Percentiles rank a stretch among this genome's conserved stretches.
Conservation (phyloP, 1,140 invertebrate species). For the Cryptotermes secundus region DNA sequence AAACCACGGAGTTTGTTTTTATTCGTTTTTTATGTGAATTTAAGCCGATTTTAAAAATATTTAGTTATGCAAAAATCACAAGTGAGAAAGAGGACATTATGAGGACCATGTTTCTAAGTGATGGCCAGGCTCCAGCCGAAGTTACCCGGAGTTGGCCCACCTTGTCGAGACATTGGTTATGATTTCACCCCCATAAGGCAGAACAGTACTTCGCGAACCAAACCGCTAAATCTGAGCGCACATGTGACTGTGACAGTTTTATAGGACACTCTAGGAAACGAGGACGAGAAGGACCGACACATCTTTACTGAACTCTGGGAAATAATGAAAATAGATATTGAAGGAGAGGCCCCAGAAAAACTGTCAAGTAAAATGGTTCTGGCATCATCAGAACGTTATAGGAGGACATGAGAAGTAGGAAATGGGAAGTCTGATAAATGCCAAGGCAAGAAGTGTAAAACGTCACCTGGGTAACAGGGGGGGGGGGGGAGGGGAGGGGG, state of each 20-base stretch:
- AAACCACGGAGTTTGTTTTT: too few relatives aligned
- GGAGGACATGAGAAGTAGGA: background rate
- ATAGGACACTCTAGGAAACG: background rate
- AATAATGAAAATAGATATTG: slow-evolving; percentile 1
- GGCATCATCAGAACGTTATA: background rate
- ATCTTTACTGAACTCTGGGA: background rate
- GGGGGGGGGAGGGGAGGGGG: too few relatives aligned
- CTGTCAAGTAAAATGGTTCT: background rate
- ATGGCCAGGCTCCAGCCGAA: background rate
- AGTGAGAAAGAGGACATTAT: background rate
- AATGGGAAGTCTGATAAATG: background rate
- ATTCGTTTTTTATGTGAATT: too few relatives aligned
- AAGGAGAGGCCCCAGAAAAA: background rate
- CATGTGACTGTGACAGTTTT: slow-evolving; percentile 12
- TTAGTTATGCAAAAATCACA: background rate
- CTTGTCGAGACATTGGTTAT: background rate
- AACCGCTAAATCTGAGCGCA: background rate
- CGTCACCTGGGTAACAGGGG: background rate
- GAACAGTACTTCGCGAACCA: background rate
- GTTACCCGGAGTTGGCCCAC: background rate
- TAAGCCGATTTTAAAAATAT: too few relatives aligned
- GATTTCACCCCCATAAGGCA: background rate
- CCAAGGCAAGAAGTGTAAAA: background rate
- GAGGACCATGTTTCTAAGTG: background rate
- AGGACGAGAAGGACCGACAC: background rate